These are phyloP conservation scores for Limnothrissa miodon DNA, from an alignment of 2,113 vertebrate species.

Conservation along the genomic window DNA sequence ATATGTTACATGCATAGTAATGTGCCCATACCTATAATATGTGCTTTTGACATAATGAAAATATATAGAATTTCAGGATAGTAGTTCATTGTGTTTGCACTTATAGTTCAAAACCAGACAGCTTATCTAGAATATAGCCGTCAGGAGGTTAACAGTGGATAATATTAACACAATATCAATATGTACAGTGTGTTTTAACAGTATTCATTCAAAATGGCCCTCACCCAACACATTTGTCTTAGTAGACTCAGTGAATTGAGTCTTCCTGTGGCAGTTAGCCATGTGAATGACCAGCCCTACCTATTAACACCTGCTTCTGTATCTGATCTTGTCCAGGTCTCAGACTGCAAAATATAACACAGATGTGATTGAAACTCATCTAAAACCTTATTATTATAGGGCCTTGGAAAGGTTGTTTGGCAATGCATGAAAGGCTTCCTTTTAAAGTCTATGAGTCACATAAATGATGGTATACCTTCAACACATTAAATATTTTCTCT, in stretches of 20 bases:
- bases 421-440: neutral
- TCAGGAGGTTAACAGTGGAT: conserved; percentile 58
- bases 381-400: neutral
- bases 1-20: conserved; percentile 77
- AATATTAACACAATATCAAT: conserved; percentile 53
- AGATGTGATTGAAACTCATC: neutral
- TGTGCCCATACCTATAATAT: conserved; percentile 66
- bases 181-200: conserved; percentile 61
- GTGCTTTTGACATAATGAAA: conserved; percentile 59
- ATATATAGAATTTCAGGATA: conserved; percentile 27
- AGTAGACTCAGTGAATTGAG: neutral
- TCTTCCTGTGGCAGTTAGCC: neutral
- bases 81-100: neutral
- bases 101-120: conserved; percentile 29
- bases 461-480: neutral
- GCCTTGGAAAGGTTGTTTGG: neutral
- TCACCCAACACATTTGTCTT: neutral
- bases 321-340: neutral
- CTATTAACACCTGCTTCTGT: neutral
- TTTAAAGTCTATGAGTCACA: neutral
- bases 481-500: neutral
- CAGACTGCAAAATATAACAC: neutral
- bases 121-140: conserved; percentile 49
- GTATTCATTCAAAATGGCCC: conserved; percentile 41
- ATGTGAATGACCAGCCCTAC: neutral